Base-by-base conservation (phyloP, 1,140 invertebrate genomes). In the Drosophila equinoxialis region DNA sequence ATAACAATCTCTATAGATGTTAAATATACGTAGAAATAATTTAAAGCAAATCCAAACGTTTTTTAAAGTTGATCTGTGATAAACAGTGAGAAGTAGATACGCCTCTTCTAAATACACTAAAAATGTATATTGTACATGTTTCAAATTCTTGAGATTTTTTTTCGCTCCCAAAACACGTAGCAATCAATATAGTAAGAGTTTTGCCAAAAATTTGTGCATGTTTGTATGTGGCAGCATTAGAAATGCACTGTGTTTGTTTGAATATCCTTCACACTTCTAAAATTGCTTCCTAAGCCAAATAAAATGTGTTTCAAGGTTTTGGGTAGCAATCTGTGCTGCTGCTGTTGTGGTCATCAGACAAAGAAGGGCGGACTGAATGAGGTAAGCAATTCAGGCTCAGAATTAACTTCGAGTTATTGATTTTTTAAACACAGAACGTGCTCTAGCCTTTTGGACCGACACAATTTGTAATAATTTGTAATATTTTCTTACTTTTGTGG, bases 301-400 rank as follows among this genome's bases (percentile, higher is more conserved):
- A 42, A 51, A 30, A 89, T 89, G 84, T 90, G 84, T 41, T 62
- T 90, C 8, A 66, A 63, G 51, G 17, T 58, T 59, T 45, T 89
- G 30, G 77, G 70, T 59, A 58, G 58, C 39, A 90, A 79, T 66
- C 64, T 80, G 1, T 60, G 84, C 20, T 70, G 30, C 30, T 30
- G 74, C 45, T 90, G 80, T 55, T 90, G 77, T 57, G 84, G 67
- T 45, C 45, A 69, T 48, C 55, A 58, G 20, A 7, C 41, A n/a
- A 79, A 71, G 42, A 73, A 89, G 55, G 71, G 69, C 41, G 84
- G 81, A 10, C 62, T 84, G 60, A 89, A 90, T 89, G 84, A 89
- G 84, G 84, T 89, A 85, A 89, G 84, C 77, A 39, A 58, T 13
- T 37, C 5, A 8, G 35, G 14, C 7, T 37, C n/a, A 13, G 26